Percentiles rank a stretch among this genome's conserved stretches.
phyloP scores from a whole-genome alignment of 1,140 invertebrate species.

The Heliothis virescens region DNA sequence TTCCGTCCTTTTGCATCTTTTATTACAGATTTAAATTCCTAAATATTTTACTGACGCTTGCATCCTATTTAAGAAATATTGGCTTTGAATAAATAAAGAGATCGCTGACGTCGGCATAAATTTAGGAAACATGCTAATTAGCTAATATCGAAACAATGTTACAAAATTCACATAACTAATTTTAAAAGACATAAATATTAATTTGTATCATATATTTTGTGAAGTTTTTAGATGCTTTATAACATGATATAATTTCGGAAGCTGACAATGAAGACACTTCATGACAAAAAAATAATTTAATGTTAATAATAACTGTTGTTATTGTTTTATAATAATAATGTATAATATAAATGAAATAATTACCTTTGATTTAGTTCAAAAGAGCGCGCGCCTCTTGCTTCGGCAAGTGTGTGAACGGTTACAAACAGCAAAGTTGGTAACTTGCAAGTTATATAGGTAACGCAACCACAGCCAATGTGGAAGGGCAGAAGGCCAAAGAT shows the following conservation, averaged over 20 bases:
- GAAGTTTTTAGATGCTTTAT: constrained; percentile 1
- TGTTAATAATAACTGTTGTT: not conserved
- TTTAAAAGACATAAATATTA: not conserved
- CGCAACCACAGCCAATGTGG: constrained; percentile 59
- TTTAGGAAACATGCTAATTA: not conserved
- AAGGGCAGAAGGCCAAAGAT: constrained; percentile 70
- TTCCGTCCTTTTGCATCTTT: too few species aligned
- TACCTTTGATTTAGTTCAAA: constrained; percentile 52
- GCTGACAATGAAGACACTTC: not conserved
- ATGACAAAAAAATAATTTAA: not conserved
- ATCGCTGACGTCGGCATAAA: not conserved
- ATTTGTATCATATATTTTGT: constrained; percentile 6
- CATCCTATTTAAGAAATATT: too few species aligned
- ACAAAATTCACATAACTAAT: constrained; percentile 3
- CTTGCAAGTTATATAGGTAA: constrained; percentile 71
- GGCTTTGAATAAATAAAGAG: not conserved
- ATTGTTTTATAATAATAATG: constrained; percentile 12
- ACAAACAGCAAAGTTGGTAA: constrained; percentile 65
- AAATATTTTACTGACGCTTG: too few species aligned
- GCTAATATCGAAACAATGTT: constrained; percentile 19
- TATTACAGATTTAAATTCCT: too few species aligned
- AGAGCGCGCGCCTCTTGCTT: constrained; percentile 49
- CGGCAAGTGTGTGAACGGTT: constrained; percentile 61
- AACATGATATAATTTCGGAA: not conserved
- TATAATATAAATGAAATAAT: constrained; percentile 42